A percentile compares a stretch with the other conserved stretches of the same genome.
Conservation (phyloP, 2,113 vertebrate genomes). For the Apus apus region DNA sequence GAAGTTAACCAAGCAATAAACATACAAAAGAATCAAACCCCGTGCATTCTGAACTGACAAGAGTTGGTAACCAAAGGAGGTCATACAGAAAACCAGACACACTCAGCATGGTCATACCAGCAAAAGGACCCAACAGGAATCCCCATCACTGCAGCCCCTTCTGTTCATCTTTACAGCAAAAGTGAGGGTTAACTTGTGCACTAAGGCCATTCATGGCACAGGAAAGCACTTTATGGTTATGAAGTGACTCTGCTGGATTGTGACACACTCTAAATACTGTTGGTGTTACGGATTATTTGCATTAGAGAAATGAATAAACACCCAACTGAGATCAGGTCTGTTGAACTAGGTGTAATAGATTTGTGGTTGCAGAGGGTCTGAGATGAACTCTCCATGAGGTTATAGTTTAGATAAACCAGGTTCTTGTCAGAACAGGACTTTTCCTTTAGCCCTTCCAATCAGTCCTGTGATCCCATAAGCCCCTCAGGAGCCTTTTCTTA, state of each 20-base stretch:
- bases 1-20: neutral
- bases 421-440: neutral
- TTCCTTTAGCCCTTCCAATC: neutral
- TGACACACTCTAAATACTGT: neutral
- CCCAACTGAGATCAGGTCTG: neutral
- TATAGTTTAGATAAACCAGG: neutral
- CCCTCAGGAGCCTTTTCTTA: neutral
- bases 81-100: neutral
- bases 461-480: neutral
- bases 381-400: neutral
- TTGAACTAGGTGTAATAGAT: neutral
- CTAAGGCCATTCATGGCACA: rapidly evolving
- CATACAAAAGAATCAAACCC: neutral
- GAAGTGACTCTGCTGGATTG: neutral
- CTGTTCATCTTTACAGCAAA: neutral
- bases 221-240: neutral
- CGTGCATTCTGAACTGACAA: neutral
- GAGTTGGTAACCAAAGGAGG: neutral
- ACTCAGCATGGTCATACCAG: neutral
- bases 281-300: neutral
- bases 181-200: neutral
- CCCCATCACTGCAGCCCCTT: neutral
- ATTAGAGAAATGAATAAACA: neutral
- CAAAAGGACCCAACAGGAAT: neutral
- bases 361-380: neutral